Evolutionary conservation across 2,888 invertebrate species (phyloP), one percentile per base, ranked within the genome.

Genomic region (Cryptocephalus moraei): DNA sequence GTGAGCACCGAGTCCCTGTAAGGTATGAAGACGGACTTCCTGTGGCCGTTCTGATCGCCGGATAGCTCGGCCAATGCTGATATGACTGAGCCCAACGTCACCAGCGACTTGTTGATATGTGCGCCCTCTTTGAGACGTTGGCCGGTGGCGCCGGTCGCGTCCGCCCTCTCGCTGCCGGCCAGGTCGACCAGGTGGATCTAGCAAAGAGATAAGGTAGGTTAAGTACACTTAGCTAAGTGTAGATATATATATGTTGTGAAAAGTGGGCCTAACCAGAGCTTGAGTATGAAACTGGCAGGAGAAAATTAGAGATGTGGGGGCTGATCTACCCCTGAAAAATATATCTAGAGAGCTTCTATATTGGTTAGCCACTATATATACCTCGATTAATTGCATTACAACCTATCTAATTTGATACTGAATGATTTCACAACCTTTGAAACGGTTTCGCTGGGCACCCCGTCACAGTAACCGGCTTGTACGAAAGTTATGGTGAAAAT

Each of bases 401-500:
- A n/a, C n/a, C n/a, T n/a, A n/a, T n/a, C n/a, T n/a, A n/a, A n/a
- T n/a, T n/a, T n/a, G n/a, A n/a, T n/a, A n/a, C n/a, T n/a, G n/a
- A n/a, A n/a, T n/a, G n/a, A n/a, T n/a, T n/a, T n/a, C n/a, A n/a
- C n/a, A n/a, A 75, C 87, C 72, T 91, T 91, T 44, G 90, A 90
- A 48, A 88, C 88, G 8, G 90, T 91, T 72, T 91, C 91, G 66
- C 86, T 86, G 44, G 91, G 91, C 79, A 89, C 84, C 64, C 86
- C 86, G 72, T 87, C 86, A 71, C 85, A 84, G 63, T 88, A 86
- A 59, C 84, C 84, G 43, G 90, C 91, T 72, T 91, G 90, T 51
- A 89, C 86, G 74, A 91, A 91, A 33, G 86, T 89, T 69, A 91
- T 85, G 44, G 91, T 91, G 71, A 91, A 91, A 65, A 91, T 91